These are phyloP conservation scores for Octomys mimax DNA, from an alignment of 2,797 vertebrate genomes.

Conservation along the genomic window DNA sequence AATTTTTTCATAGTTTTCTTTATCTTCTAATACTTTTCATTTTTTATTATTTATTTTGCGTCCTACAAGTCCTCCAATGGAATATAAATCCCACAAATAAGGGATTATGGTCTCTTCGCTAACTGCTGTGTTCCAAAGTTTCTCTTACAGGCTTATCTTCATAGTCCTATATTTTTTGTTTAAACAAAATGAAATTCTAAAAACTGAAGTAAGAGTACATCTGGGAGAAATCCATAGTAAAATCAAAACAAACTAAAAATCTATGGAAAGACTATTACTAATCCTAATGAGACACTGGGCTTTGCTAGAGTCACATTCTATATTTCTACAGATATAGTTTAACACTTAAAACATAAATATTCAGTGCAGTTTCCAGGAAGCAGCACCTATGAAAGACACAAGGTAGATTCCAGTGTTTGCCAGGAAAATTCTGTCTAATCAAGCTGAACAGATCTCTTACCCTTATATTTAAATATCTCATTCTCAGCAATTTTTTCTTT, in stretches of 20 bases:
- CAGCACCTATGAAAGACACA: not conserved
- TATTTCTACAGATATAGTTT: not conserved
- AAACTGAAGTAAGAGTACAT: not conserved
- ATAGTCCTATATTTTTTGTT: not conserved
- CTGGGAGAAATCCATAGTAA: not conserved
- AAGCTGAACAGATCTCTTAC: not conserved
- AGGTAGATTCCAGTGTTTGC: not conserved
- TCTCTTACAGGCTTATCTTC: not conserved
- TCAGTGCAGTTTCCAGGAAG: not conserved
- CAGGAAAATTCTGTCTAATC: not conserved
- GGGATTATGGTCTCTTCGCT: not conserved
- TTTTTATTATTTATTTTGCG: not conserved
- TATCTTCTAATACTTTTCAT: not conserved
- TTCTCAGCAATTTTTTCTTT: not conserved
- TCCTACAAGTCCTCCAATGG: not conserved
- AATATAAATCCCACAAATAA: not conserved
- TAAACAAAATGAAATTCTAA: not conserved
- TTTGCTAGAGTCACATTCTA: not conserved
- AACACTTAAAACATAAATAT: slow-evolving; percentile 33
- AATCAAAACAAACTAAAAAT: slow-evolving; percentile 50
- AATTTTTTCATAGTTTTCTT: not conserved
- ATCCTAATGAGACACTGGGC: not conserved
- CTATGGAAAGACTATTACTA: not conserved
- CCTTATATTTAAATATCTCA: not conserved
- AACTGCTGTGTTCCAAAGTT: not conserved